Conservation (phyloP, 2,888 invertebrate genomes). For the Synanthedon tipuliformis region DNA sequence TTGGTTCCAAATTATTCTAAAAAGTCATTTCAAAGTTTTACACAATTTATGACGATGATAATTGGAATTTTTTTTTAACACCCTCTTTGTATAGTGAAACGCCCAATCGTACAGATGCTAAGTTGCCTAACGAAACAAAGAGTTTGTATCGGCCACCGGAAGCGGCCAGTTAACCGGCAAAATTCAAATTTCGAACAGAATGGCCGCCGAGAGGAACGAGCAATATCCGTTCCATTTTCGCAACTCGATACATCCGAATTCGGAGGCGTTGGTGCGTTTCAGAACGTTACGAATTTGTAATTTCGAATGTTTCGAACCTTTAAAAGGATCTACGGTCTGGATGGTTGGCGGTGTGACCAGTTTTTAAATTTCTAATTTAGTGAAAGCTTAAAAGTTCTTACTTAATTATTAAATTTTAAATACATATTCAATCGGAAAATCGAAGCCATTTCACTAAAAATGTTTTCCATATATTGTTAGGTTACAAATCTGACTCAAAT, state of each 20-base stretch:
- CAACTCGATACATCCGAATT: slow-evolving; percentile 46
- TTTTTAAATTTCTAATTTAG: slow-evolving; percentile 1
- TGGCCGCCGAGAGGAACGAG: slow-evolving; percentile 57
- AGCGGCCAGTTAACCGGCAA: slow-evolving; percentile 63
- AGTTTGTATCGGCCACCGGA: slow-evolving; percentile 40
- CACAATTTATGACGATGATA: too few species aligned
- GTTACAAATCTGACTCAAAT: too few species aligned
- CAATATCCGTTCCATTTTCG: slow-evolving; percentile 69
- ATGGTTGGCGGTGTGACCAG: slow-evolving; percentile 4
- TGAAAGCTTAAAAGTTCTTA: neutral
- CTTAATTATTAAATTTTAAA: too few species aligned
- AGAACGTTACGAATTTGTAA: slow-evolving; percentile 33
- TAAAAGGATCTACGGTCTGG: slow-evolving; percentile 31
- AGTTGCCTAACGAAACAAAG: slow-evolving; percentile 47
- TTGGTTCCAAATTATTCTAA: too few species aligned
- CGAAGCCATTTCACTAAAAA: too few species aligned
- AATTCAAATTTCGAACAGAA: slow-evolving; percentile 66
- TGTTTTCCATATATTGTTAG: too few species aligned
- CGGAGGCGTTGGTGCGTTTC: slow-evolving; percentile 54
- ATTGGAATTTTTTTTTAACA: slow-evolving; percentile 6
- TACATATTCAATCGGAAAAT: too few species aligned
- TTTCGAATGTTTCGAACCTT: slow-evolving; percentile 33
- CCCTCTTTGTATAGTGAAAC: slow-evolving; percentile 8
- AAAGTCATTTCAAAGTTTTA: too few species aligned
- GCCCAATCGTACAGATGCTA: slow-evolving; percentile 18